Evolutionary conservation across 2,797 vertebrate species (phyloP).

Genomic region (Phoeniculus purpureus): DNA sequence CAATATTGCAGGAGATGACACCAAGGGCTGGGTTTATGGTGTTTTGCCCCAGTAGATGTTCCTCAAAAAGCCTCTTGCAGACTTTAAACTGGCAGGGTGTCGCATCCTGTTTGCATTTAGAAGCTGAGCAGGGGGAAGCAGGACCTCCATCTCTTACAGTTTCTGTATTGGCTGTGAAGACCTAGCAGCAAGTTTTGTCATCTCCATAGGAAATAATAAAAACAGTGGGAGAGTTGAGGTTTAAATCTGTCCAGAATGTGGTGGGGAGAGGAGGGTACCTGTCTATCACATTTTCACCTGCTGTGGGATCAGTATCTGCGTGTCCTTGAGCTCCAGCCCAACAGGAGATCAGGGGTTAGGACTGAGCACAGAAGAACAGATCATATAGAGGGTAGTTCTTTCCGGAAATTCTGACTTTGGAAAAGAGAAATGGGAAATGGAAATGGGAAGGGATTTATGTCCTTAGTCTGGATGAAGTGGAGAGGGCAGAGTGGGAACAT

Average conservation of each 20-base stretch:
- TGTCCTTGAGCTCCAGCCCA: neutral
- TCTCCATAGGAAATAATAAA: neutral
- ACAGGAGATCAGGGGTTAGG: neutral
- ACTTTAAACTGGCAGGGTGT: neutral
- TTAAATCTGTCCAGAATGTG: neutral
- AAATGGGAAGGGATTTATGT: neutral
- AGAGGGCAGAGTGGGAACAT: neutral
- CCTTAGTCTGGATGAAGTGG: accelerated
- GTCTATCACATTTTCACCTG: neutral
- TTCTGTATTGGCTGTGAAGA: neutral
- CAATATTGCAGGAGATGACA: accelerated
- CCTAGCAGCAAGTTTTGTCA: neutral
- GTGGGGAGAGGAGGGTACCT: neutral
- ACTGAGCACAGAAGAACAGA: neutral
- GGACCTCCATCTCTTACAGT: neutral
- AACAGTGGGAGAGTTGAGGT: neutral
- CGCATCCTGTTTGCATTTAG: accelerated
- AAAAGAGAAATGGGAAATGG: neutral
- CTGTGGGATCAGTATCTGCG: neutral
- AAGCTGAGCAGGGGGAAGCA: neutral
- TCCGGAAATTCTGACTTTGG: neutral
- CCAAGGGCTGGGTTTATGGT: accelerated
- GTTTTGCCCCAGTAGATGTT: accelerated
- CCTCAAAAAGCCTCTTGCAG: neutral
- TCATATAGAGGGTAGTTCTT: neutral